Evolutionary conservation across 53 echinoderm and acorn worm species (phyloP), one percentile per base, ranked within the genome.

Genomic region (Zoroaster sp.): DNA sequence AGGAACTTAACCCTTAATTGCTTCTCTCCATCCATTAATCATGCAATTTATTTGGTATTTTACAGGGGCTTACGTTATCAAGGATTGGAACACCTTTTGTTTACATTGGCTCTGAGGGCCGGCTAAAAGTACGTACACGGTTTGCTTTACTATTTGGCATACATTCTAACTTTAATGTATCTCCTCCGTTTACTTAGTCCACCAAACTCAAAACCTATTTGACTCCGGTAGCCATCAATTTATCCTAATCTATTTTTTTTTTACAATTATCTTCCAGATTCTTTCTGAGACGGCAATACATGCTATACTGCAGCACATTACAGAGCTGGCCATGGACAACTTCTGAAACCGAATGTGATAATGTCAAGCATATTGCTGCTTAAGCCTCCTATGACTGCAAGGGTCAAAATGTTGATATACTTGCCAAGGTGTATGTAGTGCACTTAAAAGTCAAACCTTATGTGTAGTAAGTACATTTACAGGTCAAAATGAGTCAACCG

Each of bases 1-100:
- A n/a, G n/a, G n/a, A n/a, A n/a, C n/a, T n/a, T n/a, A n/a, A n/a
- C n/a, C n/a, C n/a, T n/a, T n/a, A n/a, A n/a, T n/a, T n/a, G n/a
- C n/a, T n/a, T n/a, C n/a, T n/a, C n/a, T n/a, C n/a, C n/a, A n/a
- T n/a, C n/a, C n/a, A n/a, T n/a, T n/a, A n/a, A n/a, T n/a, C n/a
- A n/a, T n/a, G n/a, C n/a, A n/a, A n/a, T n/a, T n/a, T n/a, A n/a
- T n/a, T n/a, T n/a, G n/a, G n/a, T n/a, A n/a, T 20, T 34, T 67
- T 82, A 28, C 78, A 97, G 97, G 97, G 92, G 4, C 78, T 97
- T 70, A 78, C 86, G 4, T 69, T 97, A 70, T 87, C 89, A 31
- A 88, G 94, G 33, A 95, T 97, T 38, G 97, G 94, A 23, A 95
- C 95, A 76, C 81, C 93, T 45, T 83, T 92, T 70, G 97, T 94